Base-by-base conservation (phyloP, 1,140 invertebrate species). In the Drosophila elegans region DNA sequence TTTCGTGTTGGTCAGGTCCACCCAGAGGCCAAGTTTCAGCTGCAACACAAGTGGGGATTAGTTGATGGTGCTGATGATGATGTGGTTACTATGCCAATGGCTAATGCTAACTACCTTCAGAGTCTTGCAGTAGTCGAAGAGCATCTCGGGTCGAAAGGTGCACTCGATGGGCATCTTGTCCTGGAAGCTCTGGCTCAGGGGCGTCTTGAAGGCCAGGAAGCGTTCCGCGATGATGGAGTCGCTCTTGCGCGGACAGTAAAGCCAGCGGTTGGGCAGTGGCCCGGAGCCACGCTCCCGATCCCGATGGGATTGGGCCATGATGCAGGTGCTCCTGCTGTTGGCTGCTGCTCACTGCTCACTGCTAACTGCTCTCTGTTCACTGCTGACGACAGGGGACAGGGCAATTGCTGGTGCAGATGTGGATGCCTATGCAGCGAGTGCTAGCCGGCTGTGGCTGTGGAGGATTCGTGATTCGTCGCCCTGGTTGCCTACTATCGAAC, bases 1-100 rank as follows among this genome's bases (percentile, higher is more conserved):
- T 62, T 93, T 95, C 4, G 99, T 99, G 90, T 99, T 98, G 4
- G 98, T 99, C 48, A 99, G 93, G 93, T 99, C 98, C 66, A 99
- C 97, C 97, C 98, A 98, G 13, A 99, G 92, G 1, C 98, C 98
- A 51, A 99, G 93, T 88, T 97, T 98, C 10, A 95, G 90, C 96
- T 97, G 62, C 27, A 29, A 21, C 16, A 21, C 16, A 21, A 21
- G 16, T 21, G 16, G 16, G 16, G 16, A 1, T 21, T 21, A 25
- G 4, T 3, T 16, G 11, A 11, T 11, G 0, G 13, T 38, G 3
- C 27, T 13, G 12, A 36, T 27, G n/a, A 7, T 1, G n/a, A 6
- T 7, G 3, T n/a, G 11, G 10, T 3, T 32, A 32, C 29, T 7
- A 7, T 32, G 29, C 5, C 29, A 6, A 6, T 0, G 10, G 5